Evolutionary conservation across 2,113 vertebrate genomes (phyloP).

Genomic region (Takifugu bimaculatus): DNA sequence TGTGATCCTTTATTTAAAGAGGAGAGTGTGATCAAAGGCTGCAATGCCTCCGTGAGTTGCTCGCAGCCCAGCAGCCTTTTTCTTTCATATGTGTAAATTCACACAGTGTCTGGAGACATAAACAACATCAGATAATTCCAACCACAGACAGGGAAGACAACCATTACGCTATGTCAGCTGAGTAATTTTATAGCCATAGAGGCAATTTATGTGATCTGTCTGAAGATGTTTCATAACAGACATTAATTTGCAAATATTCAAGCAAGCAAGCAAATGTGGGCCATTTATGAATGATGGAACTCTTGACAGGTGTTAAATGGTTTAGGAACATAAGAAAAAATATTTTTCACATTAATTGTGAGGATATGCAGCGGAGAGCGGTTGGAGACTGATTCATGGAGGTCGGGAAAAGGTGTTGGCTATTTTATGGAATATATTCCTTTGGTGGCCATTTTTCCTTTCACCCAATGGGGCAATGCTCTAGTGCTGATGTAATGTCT

Average conservation of each 20-base stretch:
- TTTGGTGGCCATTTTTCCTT: too few species aligned
- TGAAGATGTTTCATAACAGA: slow-evolving; percentile 40
- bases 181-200: slow-evolving; percentile 73
- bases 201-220: slow-evolving; percentile 62
- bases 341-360: neutral
- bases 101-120: slow-evolving; percentile 44
- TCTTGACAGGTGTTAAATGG: neutral
- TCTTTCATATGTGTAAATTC: slow-evolving; percentile 52
- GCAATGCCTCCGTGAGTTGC: slow-evolving; percentile 23
- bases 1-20: slow-evolving; percentile 47
- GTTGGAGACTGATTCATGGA: slow-evolving; percentile 1
- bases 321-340: slow-evolving; percentile 2
- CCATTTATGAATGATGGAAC: slow-evolving; percentile 6
- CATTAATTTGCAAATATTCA: slow-evolving; percentile 45
- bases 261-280: slow-evolving; percentile 8
- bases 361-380: neutral
- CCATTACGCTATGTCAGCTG: slow-evolving; percentile 45
- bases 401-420: too few species aligned
- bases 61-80: slow-evolving; percentile 32
- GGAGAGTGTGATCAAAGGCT: slow-evolving; percentile 49
- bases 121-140: slow-evolving; percentile 61
- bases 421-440: too few species aligned
- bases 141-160: slow-evolving; percentile 43
- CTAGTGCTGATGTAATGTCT: too few species aligned
- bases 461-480: too few species aligned